Conservation (phyloP, 1,140 invertebrate genomes). For the Macrobrachium nipponense region DNA sequence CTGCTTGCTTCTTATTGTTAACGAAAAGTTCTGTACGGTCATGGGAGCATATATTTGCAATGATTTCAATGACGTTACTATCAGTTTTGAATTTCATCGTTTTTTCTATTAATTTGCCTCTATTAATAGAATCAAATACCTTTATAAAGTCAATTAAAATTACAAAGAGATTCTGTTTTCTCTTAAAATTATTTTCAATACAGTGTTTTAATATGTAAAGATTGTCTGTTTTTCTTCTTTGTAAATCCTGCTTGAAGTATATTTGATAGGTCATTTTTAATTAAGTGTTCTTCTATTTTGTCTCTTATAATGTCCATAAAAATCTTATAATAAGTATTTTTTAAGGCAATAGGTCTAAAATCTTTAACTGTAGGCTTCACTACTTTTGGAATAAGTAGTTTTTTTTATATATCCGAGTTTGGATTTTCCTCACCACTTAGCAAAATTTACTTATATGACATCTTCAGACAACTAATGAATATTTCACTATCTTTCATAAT, state of each 20-base stretch:
- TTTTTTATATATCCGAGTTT: too few species aligned
- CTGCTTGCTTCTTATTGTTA: not conserved
- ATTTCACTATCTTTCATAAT: too few species aligned
- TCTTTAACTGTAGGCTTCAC: not conserved
- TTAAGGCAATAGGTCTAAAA: not conserved
- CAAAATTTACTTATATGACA: too few species aligned
- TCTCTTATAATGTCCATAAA: not conserved
- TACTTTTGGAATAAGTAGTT: not conserved
- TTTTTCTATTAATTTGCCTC: not conserved
- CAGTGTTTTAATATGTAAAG: too few species aligned
- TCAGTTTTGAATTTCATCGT: too few species aligned
- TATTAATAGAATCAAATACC: slow-evolving; percentile 1
- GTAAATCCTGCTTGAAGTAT: slow-evolving; percentile 13
- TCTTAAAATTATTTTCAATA: slow-evolving; percentile 3
- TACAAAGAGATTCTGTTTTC: slow-evolving; percentile 5
- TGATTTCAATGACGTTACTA: not conserved
- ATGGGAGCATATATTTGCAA: not conserved
- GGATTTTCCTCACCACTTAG: too few species aligned
- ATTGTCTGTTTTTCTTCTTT: not conserved
- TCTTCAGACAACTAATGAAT: too few species aligned
- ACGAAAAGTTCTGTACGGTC: not conserved
- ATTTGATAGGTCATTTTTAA: not conserved
- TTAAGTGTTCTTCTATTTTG: not conserved
- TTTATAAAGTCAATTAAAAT: not conserved
- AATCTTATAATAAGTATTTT: not conserved